phyloP scores from a whole-genome alignment of 2,797 vertebrate genomes.

The Chloroceryle inda region DNA sequence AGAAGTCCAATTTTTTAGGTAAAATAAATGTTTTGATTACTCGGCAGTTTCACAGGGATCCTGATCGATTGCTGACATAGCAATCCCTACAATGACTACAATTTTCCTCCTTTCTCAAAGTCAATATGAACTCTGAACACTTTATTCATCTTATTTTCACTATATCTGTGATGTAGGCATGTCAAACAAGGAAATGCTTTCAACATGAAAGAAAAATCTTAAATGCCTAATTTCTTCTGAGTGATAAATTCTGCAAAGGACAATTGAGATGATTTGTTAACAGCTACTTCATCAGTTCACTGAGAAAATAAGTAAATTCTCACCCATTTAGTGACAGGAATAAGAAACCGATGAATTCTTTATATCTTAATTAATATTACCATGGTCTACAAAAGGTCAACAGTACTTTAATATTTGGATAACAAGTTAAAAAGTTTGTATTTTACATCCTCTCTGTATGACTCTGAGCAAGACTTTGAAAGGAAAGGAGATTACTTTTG shows the following conservation, averaged over 20 bases:
- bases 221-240: background rate
- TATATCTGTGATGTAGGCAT: background rate
- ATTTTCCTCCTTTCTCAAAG: background rate
- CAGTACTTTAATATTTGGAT: background rate
- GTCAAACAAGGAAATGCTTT: background rate
- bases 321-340: background rate
- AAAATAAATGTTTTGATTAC: background rate
- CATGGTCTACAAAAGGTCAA: background rate
- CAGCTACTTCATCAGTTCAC: background rate
- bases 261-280: background rate
- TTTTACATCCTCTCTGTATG: background rate
- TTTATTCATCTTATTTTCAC: background rate
- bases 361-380: background rate
- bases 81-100: background rate
- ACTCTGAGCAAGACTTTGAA: background rate
- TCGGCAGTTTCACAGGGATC: background rate
- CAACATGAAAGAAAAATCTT: background rate
- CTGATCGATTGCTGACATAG: background rate
- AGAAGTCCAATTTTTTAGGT: fast-evolving
- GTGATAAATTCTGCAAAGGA: background rate
- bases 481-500: background rate
- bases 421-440: background rate
- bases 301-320: background rate
- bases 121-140: background rate
- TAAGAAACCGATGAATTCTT: background rate